phyloP scores from a whole-genome alignment of 2,113 vertebrate species.

The Aegotheles bennettii region DNA sequence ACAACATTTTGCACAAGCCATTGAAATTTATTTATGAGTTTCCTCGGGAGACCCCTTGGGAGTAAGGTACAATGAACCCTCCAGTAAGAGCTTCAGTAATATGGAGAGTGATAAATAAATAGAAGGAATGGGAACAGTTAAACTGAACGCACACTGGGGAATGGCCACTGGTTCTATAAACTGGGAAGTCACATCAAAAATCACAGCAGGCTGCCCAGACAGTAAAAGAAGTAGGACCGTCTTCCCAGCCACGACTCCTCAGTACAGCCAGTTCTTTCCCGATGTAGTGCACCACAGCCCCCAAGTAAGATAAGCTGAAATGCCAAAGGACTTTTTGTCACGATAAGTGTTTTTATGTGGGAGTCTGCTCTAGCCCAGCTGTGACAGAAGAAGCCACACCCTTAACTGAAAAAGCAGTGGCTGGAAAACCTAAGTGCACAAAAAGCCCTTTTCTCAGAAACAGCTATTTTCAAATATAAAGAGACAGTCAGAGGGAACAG shows the following conservation, averaged over 20 bases:
- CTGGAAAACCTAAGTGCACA: neutral
- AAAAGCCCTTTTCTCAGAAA: neutral
- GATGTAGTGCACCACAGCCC: neutral
- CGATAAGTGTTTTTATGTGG: neutral
- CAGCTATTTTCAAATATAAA: neutral
- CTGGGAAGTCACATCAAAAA: neutral
- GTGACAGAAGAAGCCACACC: slow-evolving; percentile 12
- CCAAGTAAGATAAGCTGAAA: neutral
- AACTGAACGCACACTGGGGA: neutral
- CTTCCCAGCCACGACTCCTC: neutral
- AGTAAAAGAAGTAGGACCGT: neutral
- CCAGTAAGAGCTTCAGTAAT: neutral
- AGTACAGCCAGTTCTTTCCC: neutral
- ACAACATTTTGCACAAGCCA: neutral
- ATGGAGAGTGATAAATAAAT: neutral
- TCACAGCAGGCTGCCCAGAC: neutral
- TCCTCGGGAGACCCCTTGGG: neutral
- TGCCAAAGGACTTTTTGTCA: neutral
- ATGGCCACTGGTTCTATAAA: neutral
- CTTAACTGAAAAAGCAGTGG: neutral
- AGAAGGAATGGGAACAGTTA: neutral
- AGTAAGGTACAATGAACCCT: neutral
- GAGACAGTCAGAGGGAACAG: neutral
- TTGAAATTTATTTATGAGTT: neutral
- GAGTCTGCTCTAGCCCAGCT: neutral